Conservation (phyloP, 2,888 invertebrate species). For the Cecidostiba fungosa region DNA sequence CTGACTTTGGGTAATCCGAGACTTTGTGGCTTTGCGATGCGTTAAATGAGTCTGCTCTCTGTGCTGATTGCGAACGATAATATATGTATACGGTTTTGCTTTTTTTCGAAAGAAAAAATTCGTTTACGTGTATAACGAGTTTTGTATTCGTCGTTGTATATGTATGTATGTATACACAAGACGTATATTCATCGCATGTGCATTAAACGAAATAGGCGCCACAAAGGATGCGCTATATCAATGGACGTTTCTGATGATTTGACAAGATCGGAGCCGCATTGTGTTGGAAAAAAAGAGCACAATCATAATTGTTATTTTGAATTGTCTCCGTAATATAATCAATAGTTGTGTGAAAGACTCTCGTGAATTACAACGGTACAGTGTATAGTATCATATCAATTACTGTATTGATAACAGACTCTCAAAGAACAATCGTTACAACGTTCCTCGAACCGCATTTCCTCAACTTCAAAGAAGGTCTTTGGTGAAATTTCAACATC, state of each 20-base stretch:
- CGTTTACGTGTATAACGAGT: too few species aligned
- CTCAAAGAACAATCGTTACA: not conserved
- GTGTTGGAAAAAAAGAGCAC: not conserved
- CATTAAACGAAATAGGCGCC: too few species aligned
- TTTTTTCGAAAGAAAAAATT: too few species aligned
- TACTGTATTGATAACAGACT: too few species aligned
- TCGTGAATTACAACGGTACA: too few species aligned
- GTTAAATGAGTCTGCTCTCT: conserved; percentile 6
- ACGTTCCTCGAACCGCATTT: not conserved
- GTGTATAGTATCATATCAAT: too few species aligned
- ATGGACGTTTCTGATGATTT: not conserved
- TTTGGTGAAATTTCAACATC: not conserved
- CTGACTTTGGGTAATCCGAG: conserved; percentile 42
- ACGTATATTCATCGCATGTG: too few species aligned
- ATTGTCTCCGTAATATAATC: not conserved
- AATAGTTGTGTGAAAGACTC: too few species aligned
- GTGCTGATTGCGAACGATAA: not conserved
- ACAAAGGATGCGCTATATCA: not conserved
- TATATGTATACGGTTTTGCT: too few species aligned
- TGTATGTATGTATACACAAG: not conserved
- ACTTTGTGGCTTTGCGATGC: not conserved
- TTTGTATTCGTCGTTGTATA: not conserved
- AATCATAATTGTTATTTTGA: not conserved
- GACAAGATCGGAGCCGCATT: not conserved
- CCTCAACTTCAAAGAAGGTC: not conserved